Evolutionary conservation across 2,113 vertebrate species (phyloP), one percentile per base, ranked within the genome.

Genomic region (Cavia aperea): DNA sequence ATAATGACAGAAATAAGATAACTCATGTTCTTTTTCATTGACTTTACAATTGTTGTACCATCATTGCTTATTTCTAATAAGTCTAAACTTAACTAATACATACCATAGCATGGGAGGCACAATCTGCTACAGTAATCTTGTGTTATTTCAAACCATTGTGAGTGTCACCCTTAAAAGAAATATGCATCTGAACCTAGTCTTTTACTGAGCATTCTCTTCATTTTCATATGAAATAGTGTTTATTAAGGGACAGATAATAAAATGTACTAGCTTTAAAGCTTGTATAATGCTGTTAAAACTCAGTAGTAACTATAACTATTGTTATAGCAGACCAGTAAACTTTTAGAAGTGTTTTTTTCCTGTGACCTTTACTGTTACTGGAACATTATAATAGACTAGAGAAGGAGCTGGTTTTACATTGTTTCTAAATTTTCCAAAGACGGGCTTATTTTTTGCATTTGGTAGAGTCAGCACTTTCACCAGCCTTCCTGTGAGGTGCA

Each of bases 21-120:
- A 86, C 18, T 78, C n/a, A 66, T 4, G 43, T 73, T 95, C 51
- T 84, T 26, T 96, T 82, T 88, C 79, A 88, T 70, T 94, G 58
- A 43, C 49, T 92, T 94, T 66, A 60, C n/a, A 66, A 21, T 89
- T 58, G 87, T 31, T 36, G 1, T 89, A 58, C 19, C 21, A 39
- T 81, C 26, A 31, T 56, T 68, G 26, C 86, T 86, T 91, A 56
- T 86, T 70, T 91, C 43, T 90, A 39, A 82, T 83, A 26, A 63
- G 19, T 43, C 66, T 89, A 65, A 86, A 89, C 60, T 75, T 56
- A 89, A 54, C 33, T 65, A 46, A 63, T 82, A n/a, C 31, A 82
- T 51, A 60, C 8, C 18, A 31, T 7, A 43, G 39, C 19, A 3
- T 43, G 86, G 16, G 66, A 77, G 33, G 60, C n/a, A 77, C 46